Evolutionary conservation across 1,140 invertebrate genomes (phyloP).

Genomic region (Drosophila arizonae): DNA sequence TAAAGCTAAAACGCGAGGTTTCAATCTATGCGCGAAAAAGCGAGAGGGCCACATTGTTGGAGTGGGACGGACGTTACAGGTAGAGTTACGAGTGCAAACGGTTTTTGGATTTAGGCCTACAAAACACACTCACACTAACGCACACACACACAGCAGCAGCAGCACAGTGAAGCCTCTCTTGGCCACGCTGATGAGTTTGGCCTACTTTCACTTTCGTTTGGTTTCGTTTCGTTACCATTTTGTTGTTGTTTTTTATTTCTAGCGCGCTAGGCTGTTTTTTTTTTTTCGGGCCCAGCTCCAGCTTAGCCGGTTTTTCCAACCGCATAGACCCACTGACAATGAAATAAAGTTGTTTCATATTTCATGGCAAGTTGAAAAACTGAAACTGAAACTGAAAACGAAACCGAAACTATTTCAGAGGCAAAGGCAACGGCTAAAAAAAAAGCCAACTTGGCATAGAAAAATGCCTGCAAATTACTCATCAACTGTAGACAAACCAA

Average conservation of each 20-base stretch:
- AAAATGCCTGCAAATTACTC: slow-evolving; percentile 62
- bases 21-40: not conserved
- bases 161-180: slow-evolving; percentile 32
- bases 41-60: not conserved
- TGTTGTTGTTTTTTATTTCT: slow-evolving; percentile 43
- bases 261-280: slow-evolving; percentile 9
- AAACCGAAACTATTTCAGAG: slow-evolving; percentile 29
- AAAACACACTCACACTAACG: slow-evolving; percentile 4
- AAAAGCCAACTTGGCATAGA: slow-evolving; percentile 15
- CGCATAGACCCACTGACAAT: slow-evolving; percentile 59
- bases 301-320: slow-evolving; percentile 63
- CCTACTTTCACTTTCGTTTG: slow-evolving; percentile 76
- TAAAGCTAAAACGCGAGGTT: not conserved
- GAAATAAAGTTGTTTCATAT: slow-evolving; percentile 77
- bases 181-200: slow-evolving; percentile 74
- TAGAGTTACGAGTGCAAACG: slow-evolving; percentile 21
- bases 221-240: slow-evolving; percentile 45
- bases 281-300: slow-evolving; percentile 18
- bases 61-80: slow-evolving; percentile 1
- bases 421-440: slow-evolving; percentile 7
- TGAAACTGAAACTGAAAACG: slow-evolving; percentile 24
- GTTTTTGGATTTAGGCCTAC: slow-evolving; percentile 34
- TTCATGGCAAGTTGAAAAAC: slow-evolving; percentile 63
- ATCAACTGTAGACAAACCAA: slow-evolving; percentile 33
- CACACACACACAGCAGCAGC: no score